Evolutionary conservation across 2,888 invertebrate species (phyloP).

Genomic region (Prosapia bicincta): DNA sequence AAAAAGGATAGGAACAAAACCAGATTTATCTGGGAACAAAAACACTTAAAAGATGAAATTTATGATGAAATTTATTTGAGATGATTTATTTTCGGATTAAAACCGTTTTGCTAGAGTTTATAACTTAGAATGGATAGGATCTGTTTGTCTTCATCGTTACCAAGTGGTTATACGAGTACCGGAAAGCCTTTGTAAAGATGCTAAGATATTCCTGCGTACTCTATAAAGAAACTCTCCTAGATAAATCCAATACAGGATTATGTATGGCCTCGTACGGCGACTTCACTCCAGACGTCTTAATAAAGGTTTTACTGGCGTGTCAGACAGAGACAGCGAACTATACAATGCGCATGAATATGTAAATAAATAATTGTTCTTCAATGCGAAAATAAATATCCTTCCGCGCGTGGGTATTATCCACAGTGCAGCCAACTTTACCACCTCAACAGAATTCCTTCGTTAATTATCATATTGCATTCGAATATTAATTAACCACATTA

Average conservation of each 20-base stretch:
- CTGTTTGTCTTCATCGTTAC: too few relatives aligned
- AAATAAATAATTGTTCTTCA: slow-evolving; percentile 27
- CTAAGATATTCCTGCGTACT: neutral
- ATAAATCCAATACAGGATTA: neutral
- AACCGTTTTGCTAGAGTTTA: too few relatives aligned
- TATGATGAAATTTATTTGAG: too few relatives aligned
- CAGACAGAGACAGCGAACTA: slow-evolving; percentile 10
- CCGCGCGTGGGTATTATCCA: neutral
- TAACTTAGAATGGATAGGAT: too few relatives aligned
- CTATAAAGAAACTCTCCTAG: neutral
- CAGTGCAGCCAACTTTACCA: neutral
- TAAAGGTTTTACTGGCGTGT: slow-evolving; percentile 15
- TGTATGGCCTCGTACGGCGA: slow-evolving; percentile 3
- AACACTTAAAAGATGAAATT: too few relatives aligned
- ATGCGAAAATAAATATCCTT: neutral
- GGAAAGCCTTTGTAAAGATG: neutral
- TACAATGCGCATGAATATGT: slow-evolving; percentile 28
- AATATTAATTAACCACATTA: neutral
- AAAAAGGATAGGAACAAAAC: too few relatives aligned
- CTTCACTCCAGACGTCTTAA: slow-evolving; percentile 24
- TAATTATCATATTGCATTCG: neutral
- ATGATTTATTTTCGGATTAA: too few relatives aligned
- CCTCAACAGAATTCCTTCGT: neutral
- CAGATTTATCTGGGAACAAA: too few relatives aligned
- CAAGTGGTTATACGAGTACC: too few relatives aligned